Evolutionary conservation across 2,797 vertebrate species (phyloP).

Genomic region (Leptodactylus fallax): DNA sequence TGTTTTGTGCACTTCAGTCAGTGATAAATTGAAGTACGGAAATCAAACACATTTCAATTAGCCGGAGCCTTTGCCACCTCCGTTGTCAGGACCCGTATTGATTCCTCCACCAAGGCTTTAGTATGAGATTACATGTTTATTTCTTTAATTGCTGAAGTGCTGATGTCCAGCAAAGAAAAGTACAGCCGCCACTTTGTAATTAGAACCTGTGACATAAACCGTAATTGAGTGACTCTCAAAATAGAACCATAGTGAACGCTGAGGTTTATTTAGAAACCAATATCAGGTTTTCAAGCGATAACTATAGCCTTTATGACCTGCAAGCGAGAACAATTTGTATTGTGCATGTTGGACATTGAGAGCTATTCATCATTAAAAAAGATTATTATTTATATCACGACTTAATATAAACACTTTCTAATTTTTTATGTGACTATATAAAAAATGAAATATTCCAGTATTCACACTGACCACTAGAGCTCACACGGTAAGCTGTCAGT

Average conservation of each 20-base stretch:
- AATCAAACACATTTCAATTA: constrained; percentile 67
- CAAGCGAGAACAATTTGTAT: not conserved
- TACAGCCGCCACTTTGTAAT: constrained; percentile 66
- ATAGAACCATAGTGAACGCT: constrained; percentile 51
- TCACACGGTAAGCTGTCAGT: not conserved
- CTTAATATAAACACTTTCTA: too few relatives aligned
- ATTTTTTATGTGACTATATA: too few relatives aligned
- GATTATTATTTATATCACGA: too few relatives aligned
- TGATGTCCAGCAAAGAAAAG: constrained; percentile 40
- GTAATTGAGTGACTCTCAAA: constrained; percentile 64
- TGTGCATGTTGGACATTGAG: not conserved
- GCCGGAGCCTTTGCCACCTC: constrained; percentile 65
- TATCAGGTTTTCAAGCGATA: not conserved
- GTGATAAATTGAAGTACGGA: constrained; percentile 55
- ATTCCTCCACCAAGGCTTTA: constrained; percentile 61
- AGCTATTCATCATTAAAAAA: too few relatives aligned
- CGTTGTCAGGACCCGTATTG: constrained; percentile 62
- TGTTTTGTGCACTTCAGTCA: constrained; percentile 52
- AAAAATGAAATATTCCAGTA: not conserved
- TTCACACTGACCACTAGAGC: not conserved
- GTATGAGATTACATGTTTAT: constrained; percentile 66
- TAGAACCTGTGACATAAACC: constrained; percentile 66
- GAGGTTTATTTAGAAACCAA: constrained; percentile 34
- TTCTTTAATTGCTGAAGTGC: constrained; percentile 53
- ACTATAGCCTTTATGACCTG: constrained; percentile 8